Evolutionary conservation across 2,888 invertebrate genomes (phyloP), one percentile per base, ranked within the genome.

Genomic region (Philereme vetulata): DNA sequence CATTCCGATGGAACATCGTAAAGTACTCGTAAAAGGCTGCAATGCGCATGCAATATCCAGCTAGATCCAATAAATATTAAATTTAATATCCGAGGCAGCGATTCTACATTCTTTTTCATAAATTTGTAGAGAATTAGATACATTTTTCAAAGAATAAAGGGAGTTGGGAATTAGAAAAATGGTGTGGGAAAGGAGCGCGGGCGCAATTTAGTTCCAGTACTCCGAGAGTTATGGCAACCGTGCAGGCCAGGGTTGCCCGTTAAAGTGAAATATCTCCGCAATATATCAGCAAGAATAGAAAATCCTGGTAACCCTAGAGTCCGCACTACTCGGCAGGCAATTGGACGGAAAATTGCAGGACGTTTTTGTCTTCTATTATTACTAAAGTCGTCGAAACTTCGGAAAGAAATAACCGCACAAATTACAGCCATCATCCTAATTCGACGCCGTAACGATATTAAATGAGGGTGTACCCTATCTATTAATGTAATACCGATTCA

Each of bases 401-500:
- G 71, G 66, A 72, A 61, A 62, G 60, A 78, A 82, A 79, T 71
- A 72, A 79, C 75, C 75, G 66, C 72, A 82, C 79, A 87, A 88
- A 89, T 89, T 85, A 86, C 85, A 84, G 74, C 75, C 81, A 86
- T 88, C 85, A 85, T 84, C 84, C 81, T 80, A 86, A 89, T 86
- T 85, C 83, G 77, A 79, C 78, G 75, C 78, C 77, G 83, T 87
- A 86, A 85, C 87, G 78, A 87, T 88, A 91, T 89, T 90, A 91
- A 91, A 91, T 90, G 90, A 88, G 85, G 90, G 90, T 86, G 85
- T 84, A 85, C 81, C 86, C 82, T 74, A 77, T 85, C 88, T 91
- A 90, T 91, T 91, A 91, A 90, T 90, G 82, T 88, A 85, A 85
- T 85, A 82, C 82, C 85, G 77, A 88, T 89, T 89, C 82, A 88